Evolutionary conservation across 2,797 vertebrate genomes (phyloP).

Genomic region (Sphenopsis melanotis): DNA sequence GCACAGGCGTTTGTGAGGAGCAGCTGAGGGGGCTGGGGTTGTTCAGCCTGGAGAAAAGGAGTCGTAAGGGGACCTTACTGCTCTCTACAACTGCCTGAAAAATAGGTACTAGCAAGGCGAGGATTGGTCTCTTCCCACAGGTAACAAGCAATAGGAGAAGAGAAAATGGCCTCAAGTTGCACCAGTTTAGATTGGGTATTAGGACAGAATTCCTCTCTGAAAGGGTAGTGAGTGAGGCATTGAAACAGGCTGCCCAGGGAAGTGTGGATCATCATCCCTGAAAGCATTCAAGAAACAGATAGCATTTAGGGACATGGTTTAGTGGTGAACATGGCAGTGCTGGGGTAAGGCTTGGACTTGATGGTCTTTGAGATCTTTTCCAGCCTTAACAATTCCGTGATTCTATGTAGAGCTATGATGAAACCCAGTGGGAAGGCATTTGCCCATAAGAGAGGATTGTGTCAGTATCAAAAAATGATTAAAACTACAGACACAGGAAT

Average conservation of each 20-base stretch:
- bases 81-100: neutral
- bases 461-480: neutral
- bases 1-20: neutral
- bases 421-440: neutral
- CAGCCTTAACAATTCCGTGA: neutral
- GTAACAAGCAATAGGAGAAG: neutral
- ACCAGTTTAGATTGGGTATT: neutral
- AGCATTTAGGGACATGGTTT: neutral
- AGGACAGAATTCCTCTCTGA: neutral
- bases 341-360: neutral
- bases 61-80: accelerated
- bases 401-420: neutral
- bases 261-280: neutral
- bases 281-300: neutral
- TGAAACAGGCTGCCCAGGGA: neutral
- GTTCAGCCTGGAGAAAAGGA: neutral
- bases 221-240: neutral
- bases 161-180: neutral
- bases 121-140: neutral
- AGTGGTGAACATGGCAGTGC: neutral
- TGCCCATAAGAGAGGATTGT: neutral
- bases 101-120: neutral
- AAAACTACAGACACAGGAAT: neutral
- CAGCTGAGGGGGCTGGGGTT: neutral
- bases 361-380: neutral